Base-by-base conservation (phyloP, 2,888 invertebrate species). In the Lithophane ornitopus region DNA sequence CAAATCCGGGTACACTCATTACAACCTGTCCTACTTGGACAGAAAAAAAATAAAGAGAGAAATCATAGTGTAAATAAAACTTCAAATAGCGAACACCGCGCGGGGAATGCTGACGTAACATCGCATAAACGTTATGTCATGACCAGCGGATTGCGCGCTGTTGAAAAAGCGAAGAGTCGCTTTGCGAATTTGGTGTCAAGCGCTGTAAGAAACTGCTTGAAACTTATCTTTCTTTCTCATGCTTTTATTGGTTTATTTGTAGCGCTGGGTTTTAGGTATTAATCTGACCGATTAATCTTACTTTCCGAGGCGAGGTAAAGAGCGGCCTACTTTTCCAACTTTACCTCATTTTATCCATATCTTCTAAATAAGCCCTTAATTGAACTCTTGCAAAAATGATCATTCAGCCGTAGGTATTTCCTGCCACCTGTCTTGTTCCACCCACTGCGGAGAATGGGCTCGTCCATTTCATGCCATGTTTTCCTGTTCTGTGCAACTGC, bases 91-190 rank as follows among this genome's bases (percentile, higher is more conserved):
- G 76, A 85, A 73, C 73, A 54, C 56, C 34, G 63, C 52, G 52
- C 74, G 62, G 22, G 56, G 26, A 67, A 69, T 68, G 56, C 56
- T 80, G 77, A 80, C 74, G 85, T 85, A 87, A 88, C 71, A 79
- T 85, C 85, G 85, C 86, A 82, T 88, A 88, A 89, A 80, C 28
- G 84, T 90, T 90, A 82, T 87, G 76, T 89, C 87, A 89, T 78
- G 75, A 70, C 52, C 63, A 74, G 61, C 65, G 71, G 49, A 74
- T 77, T 71, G 71, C 68, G 44, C 70, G 67, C 72, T 59, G 12
- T 54, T 67, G 77, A 83, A 82, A 80, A 87, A 80, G 73, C 76
- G 69, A 74, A 73, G 70, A 73, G 41, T 49, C 46, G 46, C 70
- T 81, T 69, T 70, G 83, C 75, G 65, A 83, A 85, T 74, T 78